Evolutionary conservation across 2,888 invertebrate genomes (phyloP), one percentile per base, ranked within the genome.

Genomic region (Parasteatoda lunata): DNA sequence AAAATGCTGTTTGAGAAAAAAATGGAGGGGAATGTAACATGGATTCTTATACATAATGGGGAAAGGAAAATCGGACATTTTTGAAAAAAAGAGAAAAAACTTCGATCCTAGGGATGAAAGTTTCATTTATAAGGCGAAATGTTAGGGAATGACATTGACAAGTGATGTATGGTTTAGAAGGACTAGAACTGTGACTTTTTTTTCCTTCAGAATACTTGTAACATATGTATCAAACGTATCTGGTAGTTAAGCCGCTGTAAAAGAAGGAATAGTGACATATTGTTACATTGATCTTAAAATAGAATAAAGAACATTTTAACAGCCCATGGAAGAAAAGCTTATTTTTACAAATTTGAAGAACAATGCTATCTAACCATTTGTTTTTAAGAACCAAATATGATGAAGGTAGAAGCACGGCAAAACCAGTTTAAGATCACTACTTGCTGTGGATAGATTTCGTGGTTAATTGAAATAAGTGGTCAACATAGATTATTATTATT

Each of bases 51-150:
- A 71, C 13, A 71, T 13, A 54, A 71, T 13, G 30, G 47, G 15
- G 4, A 70, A 49, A 49, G 45, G n/a, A 64, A 64, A 72, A 9
- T 45, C 15, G 15, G 64, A 47, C 81, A 69, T 65, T 82, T 82
- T 77, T 66, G 52, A 47, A 54, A 47, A 54, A 75, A 79, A 69
- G 75, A 73, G 73, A 64, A 75, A 30, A 30, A 73, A 65, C 75
- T 79, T 70, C 78, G 78, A 84, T 84, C 77, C 77, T 15, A 3
- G 72, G 79, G 78, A 78, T 84, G 84, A 79, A 79, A 79, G 78
- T 84, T 78, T 75, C 84, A 84, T 84, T 84, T 84, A 79, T 84
- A 84, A 73, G 75, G 52, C 7, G 78, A 75, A 79, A 77, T 83
- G 71, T 77, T 64, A 47, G 52, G 49, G 83, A 64, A 64, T 45